Percentiles rank a stretch among this genome's conserved stretches.
Evolutionary conservation across 1,140 invertebrate species (phyloP).

Genomic region (Papilio polyxenes): DNA sequence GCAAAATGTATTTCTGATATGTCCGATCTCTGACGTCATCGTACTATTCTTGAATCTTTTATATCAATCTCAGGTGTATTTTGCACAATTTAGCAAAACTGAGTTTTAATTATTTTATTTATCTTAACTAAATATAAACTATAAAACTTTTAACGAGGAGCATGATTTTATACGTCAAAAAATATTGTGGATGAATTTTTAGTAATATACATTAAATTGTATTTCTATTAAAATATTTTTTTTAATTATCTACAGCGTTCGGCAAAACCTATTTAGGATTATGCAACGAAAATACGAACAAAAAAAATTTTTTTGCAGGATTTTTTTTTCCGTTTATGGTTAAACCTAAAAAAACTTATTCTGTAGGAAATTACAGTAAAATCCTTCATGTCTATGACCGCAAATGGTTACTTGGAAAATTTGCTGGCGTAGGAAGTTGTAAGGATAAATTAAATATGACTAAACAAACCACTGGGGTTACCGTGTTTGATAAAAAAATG

Average conservation of each 20-base stretch:
- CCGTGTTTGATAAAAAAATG: neutral
- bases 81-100: neutral
- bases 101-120: too few relatives aligned
- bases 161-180: too few relatives aligned
- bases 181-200: too few relatives aligned
- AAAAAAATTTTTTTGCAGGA: neutral
- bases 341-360: neutral
- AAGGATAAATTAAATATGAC: neutral
- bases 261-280: too few relatives aligned
- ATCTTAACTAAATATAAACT: too few relatives aligned
- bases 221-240: too few relatives aligned
- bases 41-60: neutral
- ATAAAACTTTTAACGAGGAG: too few relatives aligned
- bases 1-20: conserved; percentile 1
- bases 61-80: neutral
- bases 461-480: neutral
- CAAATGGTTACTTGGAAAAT: neutral
- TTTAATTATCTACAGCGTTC: too few relatives aligned
- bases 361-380: neutral
- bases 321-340: neutral
- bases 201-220: too few relatives aligned
- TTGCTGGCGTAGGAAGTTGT: neutral
- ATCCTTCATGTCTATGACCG: neutral
- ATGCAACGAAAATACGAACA: too few relatives aligned
- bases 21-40: neutral